Evolutionary conservation across 2,113 vertebrate genomes (phyloP).

Genomic region (Peromyscus leucopus): DNA sequence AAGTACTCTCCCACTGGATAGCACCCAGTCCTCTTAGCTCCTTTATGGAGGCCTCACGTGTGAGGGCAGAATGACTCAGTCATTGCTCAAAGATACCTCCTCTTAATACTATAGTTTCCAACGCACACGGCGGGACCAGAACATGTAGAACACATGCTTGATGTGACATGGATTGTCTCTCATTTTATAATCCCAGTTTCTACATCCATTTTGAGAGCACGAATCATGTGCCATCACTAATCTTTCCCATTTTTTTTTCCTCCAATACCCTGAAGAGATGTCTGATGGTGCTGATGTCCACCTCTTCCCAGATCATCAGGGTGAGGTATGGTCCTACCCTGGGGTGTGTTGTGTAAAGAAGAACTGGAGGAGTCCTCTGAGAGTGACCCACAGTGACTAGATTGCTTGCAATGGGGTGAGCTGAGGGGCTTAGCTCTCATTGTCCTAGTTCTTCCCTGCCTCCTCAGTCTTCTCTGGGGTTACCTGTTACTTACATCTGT

Average conservation of each 20-base stretch:
- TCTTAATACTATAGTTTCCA: not conserved
- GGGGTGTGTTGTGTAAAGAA: not conserved
- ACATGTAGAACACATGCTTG: fast-evolving
- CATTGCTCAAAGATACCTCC: too few relatives aligned
- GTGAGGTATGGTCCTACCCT: fast-evolving
- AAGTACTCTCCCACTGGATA: not conserved
- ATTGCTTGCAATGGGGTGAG: fast-evolving
- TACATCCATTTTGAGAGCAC: not conserved
- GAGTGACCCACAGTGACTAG: too few relatives aligned
- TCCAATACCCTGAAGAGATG: not conserved
- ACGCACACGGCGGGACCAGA: too few relatives aligned
- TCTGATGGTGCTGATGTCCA: fast-evolving
- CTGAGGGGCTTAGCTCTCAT: too few relatives aligned
- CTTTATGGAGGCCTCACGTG: not conserved
- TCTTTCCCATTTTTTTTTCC: not conserved
- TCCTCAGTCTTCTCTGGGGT: not conserved
- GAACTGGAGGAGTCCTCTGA: too few relatives aligned
- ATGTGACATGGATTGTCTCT: not conserved
- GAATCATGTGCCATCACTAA: not conserved
- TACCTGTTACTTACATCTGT: not conserved
- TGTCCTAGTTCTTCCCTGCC: not conserved
- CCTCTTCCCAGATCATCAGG: fast-evolving
- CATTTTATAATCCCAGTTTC: not conserved
- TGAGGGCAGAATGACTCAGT: not conserved
- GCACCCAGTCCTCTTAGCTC: not conserved